Evolutionary conservation across 2,797 vertebrate species (phyloP), one percentile per base, ranked within the genome.

Genomic region (Hemitrygon akajei): DNA sequence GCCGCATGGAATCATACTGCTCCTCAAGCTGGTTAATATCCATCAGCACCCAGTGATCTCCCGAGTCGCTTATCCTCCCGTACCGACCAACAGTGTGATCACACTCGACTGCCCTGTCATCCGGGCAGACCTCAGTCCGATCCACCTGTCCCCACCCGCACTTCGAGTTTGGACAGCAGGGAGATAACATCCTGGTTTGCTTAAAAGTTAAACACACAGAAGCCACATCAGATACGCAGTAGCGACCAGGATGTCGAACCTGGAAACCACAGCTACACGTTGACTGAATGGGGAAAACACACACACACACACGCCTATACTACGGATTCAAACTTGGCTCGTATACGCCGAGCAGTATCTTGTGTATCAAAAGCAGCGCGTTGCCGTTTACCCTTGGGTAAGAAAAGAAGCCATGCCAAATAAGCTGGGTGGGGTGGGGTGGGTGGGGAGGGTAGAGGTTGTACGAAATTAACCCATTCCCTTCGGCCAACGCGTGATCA

Each of bases 1-100:
- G 96, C 94, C 96, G 97, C 56, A 96, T 96, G 63, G 95, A 96
- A 94, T 96, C 95, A 76, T 97, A 97, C 81, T 97, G 97, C 94
- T 97, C 96, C 94, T 96, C 96, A 37, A 97, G 95, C 25, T 95
- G 93, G 93, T 95, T 95, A 30, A 97, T 95, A 94, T 97, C 97
- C 97, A 97, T 97, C 95, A 76, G 40, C 20, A 75, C 22, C 11
- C 71, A 75, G 25, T 14, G 73, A 10, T 92, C 89, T 3, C 71
- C 20, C 11, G 18, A 11, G 3, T 25, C 47, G 66, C 71, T 93
- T 12, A 69, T 75, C 37, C 73, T 75, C 40, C 25, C 7, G 27
- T 47, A 30, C 18, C 30, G 66, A 11, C 7, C 71, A 47, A 9
- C 71, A 7, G 71, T 18, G 9, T 93, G 40, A 27, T 27, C 71